These are phyloP conservation scores for Aleiodes sp. DNA, from an alignment of 1,140 invertebrate species.

Conservation along the genomic window DNA sequence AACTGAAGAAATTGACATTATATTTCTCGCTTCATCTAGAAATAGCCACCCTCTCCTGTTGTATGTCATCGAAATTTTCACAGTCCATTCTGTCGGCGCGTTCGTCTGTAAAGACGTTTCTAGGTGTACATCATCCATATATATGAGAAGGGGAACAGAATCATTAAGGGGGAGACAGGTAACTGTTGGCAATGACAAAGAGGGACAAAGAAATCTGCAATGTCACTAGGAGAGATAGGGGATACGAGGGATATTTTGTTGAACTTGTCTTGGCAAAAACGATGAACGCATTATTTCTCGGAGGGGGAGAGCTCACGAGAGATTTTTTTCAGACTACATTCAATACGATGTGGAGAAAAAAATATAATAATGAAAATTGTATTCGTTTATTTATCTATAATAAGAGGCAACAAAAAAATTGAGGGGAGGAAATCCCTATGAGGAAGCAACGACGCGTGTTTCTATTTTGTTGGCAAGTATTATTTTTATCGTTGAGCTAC, in stretches of 20 bases:
- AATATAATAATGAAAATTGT: neutral
- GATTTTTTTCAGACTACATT: neutral
- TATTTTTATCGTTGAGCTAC: constrained; percentile 55
- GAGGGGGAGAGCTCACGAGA: neutral
- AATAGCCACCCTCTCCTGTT: neutral
- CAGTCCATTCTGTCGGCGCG: constrained; percentile 55
- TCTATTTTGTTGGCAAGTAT: constrained; percentile 50
- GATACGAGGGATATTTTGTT: neutral
- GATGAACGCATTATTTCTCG: neutral
- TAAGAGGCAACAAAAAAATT: neutral
- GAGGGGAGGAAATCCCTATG: neutral
- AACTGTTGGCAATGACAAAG: too few species aligned
- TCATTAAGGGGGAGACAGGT: constrained; percentile 50
- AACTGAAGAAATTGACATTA: constrained; percentile 29
- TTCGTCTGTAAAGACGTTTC: constrained; percentile 57
- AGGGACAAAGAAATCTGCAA: too few species aligned
- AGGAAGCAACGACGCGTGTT: constrained; percentile 51
- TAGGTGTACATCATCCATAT: neutral
- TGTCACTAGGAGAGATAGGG: constrained; percentile 16
- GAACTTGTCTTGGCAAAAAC: neutral
- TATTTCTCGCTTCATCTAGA: neutral
- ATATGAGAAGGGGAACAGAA: constrained; percentile 30
- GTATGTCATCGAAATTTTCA: constrained; percentile 20
- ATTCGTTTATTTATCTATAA: neutral
- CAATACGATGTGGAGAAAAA: neutral